Percentiles rank a stretch among this genome's conserved stretches.
phyloP scores from a whole-genome alignment of 2,113 vertebrate species.

The Albula glossodonta region DNA sequence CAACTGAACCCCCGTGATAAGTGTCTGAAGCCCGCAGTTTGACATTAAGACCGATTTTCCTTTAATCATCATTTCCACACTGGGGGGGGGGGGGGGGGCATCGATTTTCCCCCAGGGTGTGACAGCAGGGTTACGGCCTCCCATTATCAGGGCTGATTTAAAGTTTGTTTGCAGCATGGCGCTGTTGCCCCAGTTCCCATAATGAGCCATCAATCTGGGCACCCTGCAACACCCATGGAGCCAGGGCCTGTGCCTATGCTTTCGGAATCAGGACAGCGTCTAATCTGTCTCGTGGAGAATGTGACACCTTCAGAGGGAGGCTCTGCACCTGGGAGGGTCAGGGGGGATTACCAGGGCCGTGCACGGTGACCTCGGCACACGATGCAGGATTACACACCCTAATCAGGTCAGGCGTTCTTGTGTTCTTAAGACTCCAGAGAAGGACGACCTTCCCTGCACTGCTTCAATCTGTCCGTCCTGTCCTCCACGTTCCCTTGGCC shows the following conservation, averaged over 20 bases:
- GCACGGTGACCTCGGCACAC: constrained; percentile 50
- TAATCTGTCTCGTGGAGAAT: constrained; percentile 34
- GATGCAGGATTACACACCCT: constrained; percentile 60
- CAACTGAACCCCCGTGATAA: background rate
- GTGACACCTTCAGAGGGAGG: constrained; percentile 33
- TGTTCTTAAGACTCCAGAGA: constrained; percentile 43
- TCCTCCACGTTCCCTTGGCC: background rate
- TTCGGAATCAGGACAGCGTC: background rate
- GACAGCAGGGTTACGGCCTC: background rate
- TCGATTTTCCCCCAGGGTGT: background rate
- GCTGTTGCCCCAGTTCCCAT: background rate
- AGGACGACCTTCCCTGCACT: constrained; percentile 41
- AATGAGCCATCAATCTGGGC: background rate
- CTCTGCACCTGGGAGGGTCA: constrained; percentile 50
- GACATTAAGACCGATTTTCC: background rate
- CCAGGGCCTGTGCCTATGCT: background rate
- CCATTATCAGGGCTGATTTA: background rate
- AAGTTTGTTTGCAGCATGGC: background rate
- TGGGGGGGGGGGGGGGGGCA: too few relatives aligned
- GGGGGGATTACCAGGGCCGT: constrained; percentile 52
- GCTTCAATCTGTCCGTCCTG: constrained; percentile 22
- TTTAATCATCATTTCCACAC: background rate
- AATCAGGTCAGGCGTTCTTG: constrained; percentile 62
- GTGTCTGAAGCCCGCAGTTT: background rate
- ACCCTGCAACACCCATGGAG: background rate